Conservation (phyloP, 2,797 vertebrate species). For the Enteromius mattozi region DNA sequence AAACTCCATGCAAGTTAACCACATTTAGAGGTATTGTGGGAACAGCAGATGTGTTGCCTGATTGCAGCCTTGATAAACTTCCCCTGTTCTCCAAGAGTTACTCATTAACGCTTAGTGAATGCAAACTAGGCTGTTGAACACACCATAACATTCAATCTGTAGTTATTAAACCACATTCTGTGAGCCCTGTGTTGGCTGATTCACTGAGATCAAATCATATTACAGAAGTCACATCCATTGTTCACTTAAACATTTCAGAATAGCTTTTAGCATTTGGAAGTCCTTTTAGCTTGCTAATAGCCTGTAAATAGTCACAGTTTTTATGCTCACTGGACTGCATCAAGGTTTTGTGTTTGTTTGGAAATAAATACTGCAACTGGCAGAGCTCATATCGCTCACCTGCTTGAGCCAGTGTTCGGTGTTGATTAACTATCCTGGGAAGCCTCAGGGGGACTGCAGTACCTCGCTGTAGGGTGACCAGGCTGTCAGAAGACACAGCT, state of each 20-base stretch:
- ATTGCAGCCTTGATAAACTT: conserved; percentile 52
- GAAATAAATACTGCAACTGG: conserved; percentile 23
- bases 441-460: conserved; percentile 41
- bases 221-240: conserved; percentile 3
- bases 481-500: conserved; percentile 22
- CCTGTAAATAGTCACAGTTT: conserved; percentile 21
- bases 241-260: neutral
- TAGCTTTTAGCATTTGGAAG: neutral
- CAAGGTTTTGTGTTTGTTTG: conserved; percentile 26
- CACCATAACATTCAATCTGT: conserved; percentile 39
- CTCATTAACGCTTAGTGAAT: conserved; percentile 57
- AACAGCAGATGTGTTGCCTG: conserved; percentile 47
- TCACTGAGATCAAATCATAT: conserved; percentile 9
- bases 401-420: conserved; percentile 29
- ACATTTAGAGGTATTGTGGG: conserved; percentile 48
- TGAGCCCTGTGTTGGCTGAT: neutral
- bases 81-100: conserved; percentile 43
- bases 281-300: neutral
- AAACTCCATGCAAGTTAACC: conserved; percentile 5
- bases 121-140: conserved; percentile 26
- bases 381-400: conserved; percentile 22
- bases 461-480: conserved; percentile 31
- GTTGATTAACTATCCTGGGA: conserved; percentile 62
- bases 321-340: conserved; percentile 1
- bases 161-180: conserved; percentile 39